Conservation (phyloP, 2,113 vertebrate genomes). For the Alectura lathami region DNA sequence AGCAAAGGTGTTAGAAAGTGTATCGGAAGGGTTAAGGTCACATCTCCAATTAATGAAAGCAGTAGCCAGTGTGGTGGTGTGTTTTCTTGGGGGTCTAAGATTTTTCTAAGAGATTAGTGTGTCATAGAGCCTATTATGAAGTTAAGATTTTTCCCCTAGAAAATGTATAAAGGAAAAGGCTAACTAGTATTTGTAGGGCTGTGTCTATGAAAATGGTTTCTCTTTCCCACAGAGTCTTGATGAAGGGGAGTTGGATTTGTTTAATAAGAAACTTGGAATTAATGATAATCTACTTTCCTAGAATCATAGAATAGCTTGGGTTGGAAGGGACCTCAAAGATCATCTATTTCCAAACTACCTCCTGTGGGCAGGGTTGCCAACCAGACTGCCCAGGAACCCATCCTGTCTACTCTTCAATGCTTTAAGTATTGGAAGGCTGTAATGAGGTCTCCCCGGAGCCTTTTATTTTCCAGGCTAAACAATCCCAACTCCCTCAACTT, state of each 20-base stretch:
- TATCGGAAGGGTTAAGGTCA: background rate
- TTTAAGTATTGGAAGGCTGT: no score
- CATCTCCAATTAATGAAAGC: background rate
- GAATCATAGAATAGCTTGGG: no score
- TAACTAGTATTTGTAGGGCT: background rate
- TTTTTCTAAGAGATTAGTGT: background rate
- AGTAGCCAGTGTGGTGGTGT: background rate
- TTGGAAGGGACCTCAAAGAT: no score
- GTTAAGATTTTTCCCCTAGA: background rate
- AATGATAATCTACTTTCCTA: no score
- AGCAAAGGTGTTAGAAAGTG: background rate
- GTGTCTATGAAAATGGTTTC: background rate
- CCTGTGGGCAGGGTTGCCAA: no score
- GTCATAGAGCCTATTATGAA: background rate
- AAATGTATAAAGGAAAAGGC: fast-evolving
- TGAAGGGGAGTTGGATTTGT: background rate
- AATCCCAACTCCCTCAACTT: no score
- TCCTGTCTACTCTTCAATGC: no score
- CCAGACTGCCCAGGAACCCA: no score
- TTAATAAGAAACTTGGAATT: background rate
- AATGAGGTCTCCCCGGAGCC: no score
- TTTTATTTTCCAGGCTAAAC: no score
- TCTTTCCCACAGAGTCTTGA: background rate
- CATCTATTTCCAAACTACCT: no score
- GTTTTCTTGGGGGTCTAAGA: background rate